Conservation (phyloP, 2,888 invertebrate species). For the Perizoma flavofasciatum region DNA sequence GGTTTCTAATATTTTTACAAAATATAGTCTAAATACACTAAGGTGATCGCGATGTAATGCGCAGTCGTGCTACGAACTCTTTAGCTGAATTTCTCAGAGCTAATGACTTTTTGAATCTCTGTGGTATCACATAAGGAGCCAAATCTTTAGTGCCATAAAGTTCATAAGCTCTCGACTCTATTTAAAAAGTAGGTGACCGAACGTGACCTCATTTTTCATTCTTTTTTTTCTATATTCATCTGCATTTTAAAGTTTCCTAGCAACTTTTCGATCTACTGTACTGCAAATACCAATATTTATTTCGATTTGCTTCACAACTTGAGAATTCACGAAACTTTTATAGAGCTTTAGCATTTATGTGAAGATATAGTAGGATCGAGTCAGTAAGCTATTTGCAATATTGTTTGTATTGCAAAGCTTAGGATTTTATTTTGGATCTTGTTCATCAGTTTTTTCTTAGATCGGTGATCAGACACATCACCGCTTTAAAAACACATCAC, state of each 20-base stretch:
- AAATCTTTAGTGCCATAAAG: constrained; percentile 3
- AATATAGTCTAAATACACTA: too few species aligned
- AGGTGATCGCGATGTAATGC: too few species aligned
- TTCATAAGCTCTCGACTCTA: not conserved
- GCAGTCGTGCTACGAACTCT: not conserved
- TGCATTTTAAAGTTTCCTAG: not conserved
- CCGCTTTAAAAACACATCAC: too few species aligned
- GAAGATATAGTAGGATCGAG: not conserved
- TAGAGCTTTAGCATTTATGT: not conserved
- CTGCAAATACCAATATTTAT: not conserved
- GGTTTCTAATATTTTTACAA: too few species aligned
- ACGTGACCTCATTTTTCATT: not conserved
- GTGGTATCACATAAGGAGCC: not conserved
- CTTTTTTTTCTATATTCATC: too few species aligned
- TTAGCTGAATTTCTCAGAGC: too few species aligned
- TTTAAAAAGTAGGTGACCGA: constrained; percentile 3
- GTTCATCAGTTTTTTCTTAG: too few species aligned
- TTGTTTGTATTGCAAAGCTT: not conserved
- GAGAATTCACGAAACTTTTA: not conserved
- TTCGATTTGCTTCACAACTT: constrained; percentile 10
- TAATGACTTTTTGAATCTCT: too few species aligned
- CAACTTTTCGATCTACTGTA: too few species aligned
- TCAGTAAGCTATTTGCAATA: not conserved
- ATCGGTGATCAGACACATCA: too few species aligned
- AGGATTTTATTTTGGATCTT: not conserved